A percentile compares a stretch with the other conserved stretches of the same genome.
Evolutionary conservation across 1,140 invertebrate genomes (phyloP).

Genomic region (Monomorium pharaonis): DNA sequence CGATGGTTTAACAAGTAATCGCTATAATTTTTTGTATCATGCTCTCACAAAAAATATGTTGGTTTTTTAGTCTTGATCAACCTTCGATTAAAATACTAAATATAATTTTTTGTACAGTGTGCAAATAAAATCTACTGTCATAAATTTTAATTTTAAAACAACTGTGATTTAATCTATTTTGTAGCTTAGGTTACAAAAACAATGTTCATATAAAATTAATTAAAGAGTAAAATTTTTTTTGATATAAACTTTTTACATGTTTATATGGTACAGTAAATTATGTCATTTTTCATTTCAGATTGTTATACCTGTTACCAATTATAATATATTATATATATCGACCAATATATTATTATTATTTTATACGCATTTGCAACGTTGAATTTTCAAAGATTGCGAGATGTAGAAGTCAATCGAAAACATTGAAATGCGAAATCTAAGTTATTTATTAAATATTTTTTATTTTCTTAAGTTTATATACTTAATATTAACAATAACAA

Average conservation of each 20-base stretch:
- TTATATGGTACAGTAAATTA: not conserved
- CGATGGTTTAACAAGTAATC: not conserved
- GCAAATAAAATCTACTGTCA: not conserved
- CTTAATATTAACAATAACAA: not conserved
- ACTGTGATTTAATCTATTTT: not conserved
- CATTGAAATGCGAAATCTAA: not conserved
- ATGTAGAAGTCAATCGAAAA: not conserved
- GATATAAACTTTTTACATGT: not conserved
- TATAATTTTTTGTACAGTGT: not conserved
- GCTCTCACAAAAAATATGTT: not conserved
- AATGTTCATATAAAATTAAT: not conserved
- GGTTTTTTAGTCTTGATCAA: not conserved
- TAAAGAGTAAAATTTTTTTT: not conserved
- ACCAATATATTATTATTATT: not conserved
- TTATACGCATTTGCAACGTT: not conserved
- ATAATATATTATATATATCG: too few species aligned
- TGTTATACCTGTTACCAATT: too few species aligned
- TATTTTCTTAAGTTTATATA: not conserved
- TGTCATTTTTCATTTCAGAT: not conserved
- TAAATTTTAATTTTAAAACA: not conserved
- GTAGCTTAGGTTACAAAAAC: too few species aligned
- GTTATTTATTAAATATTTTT: not conserved
- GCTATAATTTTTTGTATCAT: too few species aligned
- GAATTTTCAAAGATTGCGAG: not conserved
- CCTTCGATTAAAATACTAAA: not conserved